These are phyloP conservation scores for Noturus placidus DNA, from an alignment of 2,113 vertebrate genomes.

Conservation along the genomic window DNA sequence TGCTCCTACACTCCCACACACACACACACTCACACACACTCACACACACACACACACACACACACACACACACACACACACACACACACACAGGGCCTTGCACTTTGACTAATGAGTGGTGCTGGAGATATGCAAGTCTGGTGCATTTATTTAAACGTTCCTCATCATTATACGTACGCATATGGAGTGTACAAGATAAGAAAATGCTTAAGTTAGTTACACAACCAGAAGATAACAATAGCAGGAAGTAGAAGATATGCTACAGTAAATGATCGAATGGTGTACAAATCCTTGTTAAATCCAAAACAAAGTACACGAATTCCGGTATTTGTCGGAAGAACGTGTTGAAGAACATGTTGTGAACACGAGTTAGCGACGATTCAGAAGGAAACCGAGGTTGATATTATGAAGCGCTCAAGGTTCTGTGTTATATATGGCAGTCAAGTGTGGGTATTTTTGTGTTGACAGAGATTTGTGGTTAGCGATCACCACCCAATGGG, in stretches of 20 bases:
- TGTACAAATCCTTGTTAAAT: background rate
- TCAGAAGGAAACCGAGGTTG: background rate
- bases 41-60: too few relatives aligned
- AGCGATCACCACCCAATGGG: background rate
- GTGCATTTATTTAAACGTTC: constrained; percentile 7
- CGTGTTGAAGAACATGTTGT: background rate
- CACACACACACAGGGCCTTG: background rate
- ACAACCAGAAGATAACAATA: background rate
- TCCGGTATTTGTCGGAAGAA: background rate
- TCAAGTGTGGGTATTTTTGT: background rate
- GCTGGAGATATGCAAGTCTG: background rate
- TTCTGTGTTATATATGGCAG: background rate
- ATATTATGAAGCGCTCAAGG: background rate
- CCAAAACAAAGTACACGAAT: background rate
- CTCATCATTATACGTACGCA: background rate
- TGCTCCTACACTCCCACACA: background rate
- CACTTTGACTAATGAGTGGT: constrained; percentile 19
- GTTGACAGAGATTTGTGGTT: background rate
- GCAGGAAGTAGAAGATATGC: background rate
- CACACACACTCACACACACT: background rate
- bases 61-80: background rate
- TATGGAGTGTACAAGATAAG: background rate
- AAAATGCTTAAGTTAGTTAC: background rate
- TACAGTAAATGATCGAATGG: background rate
- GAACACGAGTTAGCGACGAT: background rate